A percentile compares a stretch with the other conserved stretches of the same genome.
phyloP scores from a whole-genome alignment of 2,888 invertebrate species.

The Lochmaea capreae region DNA sequence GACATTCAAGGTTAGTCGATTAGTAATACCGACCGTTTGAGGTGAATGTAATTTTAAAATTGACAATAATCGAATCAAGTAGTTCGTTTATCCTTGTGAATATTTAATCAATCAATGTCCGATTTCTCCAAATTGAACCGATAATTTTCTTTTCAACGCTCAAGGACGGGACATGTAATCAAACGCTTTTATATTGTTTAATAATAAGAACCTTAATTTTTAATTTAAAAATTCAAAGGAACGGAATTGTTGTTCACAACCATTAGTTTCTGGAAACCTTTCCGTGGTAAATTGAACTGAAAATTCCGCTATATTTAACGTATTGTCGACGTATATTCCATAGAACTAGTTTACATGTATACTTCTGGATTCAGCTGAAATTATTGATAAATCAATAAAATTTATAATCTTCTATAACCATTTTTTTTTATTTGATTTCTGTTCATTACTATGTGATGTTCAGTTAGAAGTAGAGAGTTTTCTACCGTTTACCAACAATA shows the following conservation, averaged over 20 bases:
- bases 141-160: not conserved
- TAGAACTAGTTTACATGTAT: no score
- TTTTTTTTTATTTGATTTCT: no score
- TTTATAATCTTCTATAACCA: no score
- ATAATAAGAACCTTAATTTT: slow-evolving; percentile 4
- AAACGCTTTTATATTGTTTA: not conserved
- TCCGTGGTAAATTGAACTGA: not conserved
- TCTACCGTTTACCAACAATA: no score
- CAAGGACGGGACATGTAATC: not conserved
- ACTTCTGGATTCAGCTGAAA: no score
- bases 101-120: not conserved
- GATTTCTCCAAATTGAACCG: not conserved
- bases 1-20: not conserved
- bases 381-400: no score
- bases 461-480: no score
- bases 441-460: no score
- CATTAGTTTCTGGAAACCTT: not conserved
- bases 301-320: no score
- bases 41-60: not conserved
- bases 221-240: not conserved
- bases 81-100: slow-evolving; percentile 1
- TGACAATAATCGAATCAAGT: not conserved
- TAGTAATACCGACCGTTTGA: not conserved
- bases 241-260: not conserved
- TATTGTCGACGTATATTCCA: no score